phyloP scores from a whole-genome alignment of 1,140 invertebrate species.

The Bacillus rossius region DNA sequence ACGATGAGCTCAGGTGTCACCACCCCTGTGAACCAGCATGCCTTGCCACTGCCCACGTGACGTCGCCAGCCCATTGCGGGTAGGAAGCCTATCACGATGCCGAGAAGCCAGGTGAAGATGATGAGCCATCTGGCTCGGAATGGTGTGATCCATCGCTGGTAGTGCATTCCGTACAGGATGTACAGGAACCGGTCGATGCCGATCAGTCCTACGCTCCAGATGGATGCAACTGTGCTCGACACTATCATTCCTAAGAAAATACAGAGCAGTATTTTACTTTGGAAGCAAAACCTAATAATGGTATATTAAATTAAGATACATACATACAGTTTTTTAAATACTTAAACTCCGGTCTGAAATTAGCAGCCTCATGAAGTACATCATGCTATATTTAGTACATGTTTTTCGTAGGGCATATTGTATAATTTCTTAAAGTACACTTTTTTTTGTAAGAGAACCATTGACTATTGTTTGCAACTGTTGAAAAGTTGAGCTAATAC shows the following conservation, averaged over 20 bases:
- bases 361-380: background rate
- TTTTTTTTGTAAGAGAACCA: too few relatives aligned
- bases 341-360: background rate
- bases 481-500: too few relatives aligned
- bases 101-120: constrained; percentile 46
- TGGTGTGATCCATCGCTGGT: constrained; percentile 48
- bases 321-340: too few relatives aligned
- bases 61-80: constrained; percentile 49
- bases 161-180: constrained; percentile 51
- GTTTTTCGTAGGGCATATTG: too few relatives aligned
- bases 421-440: too few relatives aligned
- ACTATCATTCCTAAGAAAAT: constrained; percentile 46
- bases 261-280: background rate
- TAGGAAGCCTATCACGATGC: constrained; percentile 47
- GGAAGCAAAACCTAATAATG: background rate
- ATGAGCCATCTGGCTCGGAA: constrained; percentile 46
- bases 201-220: constrained; percentile 52
- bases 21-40: constrained; percentile 47
- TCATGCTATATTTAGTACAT: too few relatives aligned
- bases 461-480: too few relatives aligned
- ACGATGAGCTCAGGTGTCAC: constrained; percentile 45
- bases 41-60: constrained; percentile 36
- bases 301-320: too few relatives aligned
- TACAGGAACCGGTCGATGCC: constrained; percentile 52
- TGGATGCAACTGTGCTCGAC: constrained; percentile 49